Evolutionary conservation across 2,888 invertebrate genomes (phyloP), one percentile per base, ranked within the genome.

Genomic region (Rhopalosiphum nymphaeae): DNA sequence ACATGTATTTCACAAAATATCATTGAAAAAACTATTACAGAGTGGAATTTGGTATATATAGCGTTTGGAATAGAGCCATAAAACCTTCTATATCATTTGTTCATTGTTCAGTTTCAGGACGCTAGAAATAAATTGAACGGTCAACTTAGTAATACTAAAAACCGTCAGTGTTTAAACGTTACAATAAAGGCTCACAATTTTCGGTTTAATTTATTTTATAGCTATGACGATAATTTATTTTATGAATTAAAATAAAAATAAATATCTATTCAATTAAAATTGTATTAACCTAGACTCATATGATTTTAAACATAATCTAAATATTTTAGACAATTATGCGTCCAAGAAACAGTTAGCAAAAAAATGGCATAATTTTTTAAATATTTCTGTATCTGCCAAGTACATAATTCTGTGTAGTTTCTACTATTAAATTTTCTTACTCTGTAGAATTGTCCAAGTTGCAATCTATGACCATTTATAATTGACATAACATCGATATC

Each of bases 401-500:
- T 21, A 78, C 21, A 78, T 36, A 36, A 9, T 36, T 36, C 9
- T 36, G 21, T 36, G 67, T 21, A 78, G 16, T 67, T 67, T 67
- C 5, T n/a, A n/a, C 36, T 29, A 78, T 78, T 36, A 21, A 7
- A 36, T 78, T 36, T 78, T 78, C 16, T 9, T 36, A 7, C 36
- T 78, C 16, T 21, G 0, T 53, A 53, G 21, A 53, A 53, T 53
- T 36, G 36, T 9, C n/a, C 3, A 78, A 78, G 9, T 21, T 36
- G 21, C 36, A 78, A 90, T 61, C 10, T 90, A 57, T n/a, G 9
- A n/a, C 10, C 16, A 44, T 44, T 61, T 46, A n/a, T 89, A 44
- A 90, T 46, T 90, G 61, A 90, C 89, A 46, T 29, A 10, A 61
- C 16, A 90, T 61, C 89, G n/a, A 46, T 90, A 44, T 46, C 21